Percentiles rank a stretch among this genome's conserved stretches.
These are phyloP conservation scores for Drosophila melanica DNA, from an alignment of 1,140 invertebrate species.

Conservation along the genomic window DNA sequence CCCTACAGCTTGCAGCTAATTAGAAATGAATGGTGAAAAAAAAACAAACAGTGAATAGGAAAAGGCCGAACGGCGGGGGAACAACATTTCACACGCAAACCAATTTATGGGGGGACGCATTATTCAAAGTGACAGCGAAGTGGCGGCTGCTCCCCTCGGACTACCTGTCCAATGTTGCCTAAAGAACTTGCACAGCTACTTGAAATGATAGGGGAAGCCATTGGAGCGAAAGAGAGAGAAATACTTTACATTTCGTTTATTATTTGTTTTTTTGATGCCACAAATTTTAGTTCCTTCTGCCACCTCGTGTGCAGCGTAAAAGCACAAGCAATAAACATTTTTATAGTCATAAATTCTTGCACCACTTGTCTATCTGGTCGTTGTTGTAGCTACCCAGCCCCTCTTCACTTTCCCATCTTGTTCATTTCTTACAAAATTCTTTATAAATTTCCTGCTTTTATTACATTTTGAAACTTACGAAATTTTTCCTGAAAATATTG, in stretches of 20 bases:
- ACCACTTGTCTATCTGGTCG: slow-evolving; percentile 37
- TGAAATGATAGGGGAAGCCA: too few species aligned
- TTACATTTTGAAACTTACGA: slow-evolving; percentile 77
- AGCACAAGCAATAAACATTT: slow-evolving; percentile 77
- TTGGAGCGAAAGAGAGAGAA: background rate
- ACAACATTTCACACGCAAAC: slow-evolving; percentile 49
- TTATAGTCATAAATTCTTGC: slow-evolving; percentile 78
- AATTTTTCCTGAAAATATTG: slow-evolving; percentile 42
- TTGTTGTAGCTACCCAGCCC: background rate
- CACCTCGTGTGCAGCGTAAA: slow-evolving; percentile 39
- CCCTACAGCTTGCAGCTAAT: slow-evolving; percentile 50
- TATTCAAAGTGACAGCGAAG: slow-evolving; percentile 73
- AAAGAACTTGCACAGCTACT: slow-evolving; percentile 18
- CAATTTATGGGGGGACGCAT: slow-evolving; percentile 71
- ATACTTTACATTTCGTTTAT: background rate
- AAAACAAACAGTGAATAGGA: slow-evolving; percentile 3
- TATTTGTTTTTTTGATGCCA: background rate
- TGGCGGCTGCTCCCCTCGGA: slow-evolving; percentile 39
- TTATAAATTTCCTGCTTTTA: slow-evolving; percentile 79
- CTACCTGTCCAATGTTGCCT: slow-evolving; percentile 63
- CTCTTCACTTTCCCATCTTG: background rate
- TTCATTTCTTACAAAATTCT: slow-evolving; percentile 67
- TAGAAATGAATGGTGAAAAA: slow-evolving; percentile 45
- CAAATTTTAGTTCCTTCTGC: slow-evolving; percentile 3
- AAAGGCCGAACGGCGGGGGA: background rate